phyloP scores from a whole-genome alignment of 2,888 invertebrate genomes.

The Eutolmus rufibarbis region DNA sequence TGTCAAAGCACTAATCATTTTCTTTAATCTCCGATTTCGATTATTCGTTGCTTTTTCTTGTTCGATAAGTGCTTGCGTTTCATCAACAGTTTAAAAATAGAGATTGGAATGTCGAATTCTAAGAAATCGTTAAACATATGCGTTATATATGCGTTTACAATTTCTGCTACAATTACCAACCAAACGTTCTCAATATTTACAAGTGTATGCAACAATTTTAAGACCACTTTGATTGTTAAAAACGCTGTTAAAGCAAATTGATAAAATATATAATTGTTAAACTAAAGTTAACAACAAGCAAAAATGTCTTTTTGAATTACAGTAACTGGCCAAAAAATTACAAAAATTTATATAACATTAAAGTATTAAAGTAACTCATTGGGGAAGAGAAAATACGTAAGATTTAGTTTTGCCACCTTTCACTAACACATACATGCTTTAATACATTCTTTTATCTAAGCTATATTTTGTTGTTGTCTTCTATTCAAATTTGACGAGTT shows the following conservation, averaged over 20 bases:
- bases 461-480: too few species aligned
- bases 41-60: background rate
- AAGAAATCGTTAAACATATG: background rate
- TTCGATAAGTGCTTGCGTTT: background rate
- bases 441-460: too few species aligned
- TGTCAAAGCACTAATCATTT: background rate
- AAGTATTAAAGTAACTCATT: too few species aligned
- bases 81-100: background rate
- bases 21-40: background rate
- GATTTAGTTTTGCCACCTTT: too few species aligned
- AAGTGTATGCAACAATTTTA: background rate
- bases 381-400: too few species aligned
- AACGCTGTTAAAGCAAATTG: background rate
- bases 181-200: background rate
- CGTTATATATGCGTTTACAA: background rate
- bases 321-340: too few species aligned
- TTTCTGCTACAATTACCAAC: background rate
- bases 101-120: background rate
- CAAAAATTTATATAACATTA: too few species aligned
- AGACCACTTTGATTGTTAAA: background rate
- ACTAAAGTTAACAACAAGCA: background rate
- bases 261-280: background rate
- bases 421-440: too few species aligned
- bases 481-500: too few species aligned
- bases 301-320: background rate